Evolutionary conservation across 2,888 invertebrate species (phyloP).

Genomic region (Phymatocera aterrima): DNA sequence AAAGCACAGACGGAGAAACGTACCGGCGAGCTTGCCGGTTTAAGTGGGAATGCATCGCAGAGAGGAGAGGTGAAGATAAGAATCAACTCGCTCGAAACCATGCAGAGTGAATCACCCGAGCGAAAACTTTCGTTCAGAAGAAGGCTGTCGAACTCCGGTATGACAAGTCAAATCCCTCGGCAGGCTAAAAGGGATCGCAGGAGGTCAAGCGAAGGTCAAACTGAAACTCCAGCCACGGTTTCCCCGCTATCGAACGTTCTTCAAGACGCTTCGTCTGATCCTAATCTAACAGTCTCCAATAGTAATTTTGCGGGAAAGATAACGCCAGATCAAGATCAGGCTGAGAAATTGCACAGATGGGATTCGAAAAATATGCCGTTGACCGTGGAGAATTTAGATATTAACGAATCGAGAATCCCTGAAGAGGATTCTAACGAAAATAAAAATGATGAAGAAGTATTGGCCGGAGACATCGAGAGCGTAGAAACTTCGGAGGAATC

Average conservation of each 20-base stretch:
- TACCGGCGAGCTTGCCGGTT: conserved; percentile 65
- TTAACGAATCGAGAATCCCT: background rate
- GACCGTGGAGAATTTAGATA: conserved; percentile 36
- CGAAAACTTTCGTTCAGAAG: conserved; percentile 75
- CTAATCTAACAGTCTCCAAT: conserved; percentile 61
- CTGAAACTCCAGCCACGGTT: conserved; percentile 53
- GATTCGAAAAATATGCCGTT: conserved; percentile 56
- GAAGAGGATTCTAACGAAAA: conserved; percentile 28
- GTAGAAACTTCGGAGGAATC: conserved; percentile 62
- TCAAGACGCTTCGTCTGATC: conserved; percentile 64
- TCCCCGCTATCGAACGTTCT: conserved; percentile 45
- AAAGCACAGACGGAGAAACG: conserved; percentile 62
- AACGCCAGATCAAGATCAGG: background rate
- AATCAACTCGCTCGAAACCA: conserved; percentile 76
- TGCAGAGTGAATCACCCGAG: conserved; percentile 75
- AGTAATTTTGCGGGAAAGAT: conserved; percentile 49
- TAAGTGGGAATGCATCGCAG: conserved; percentile 57
- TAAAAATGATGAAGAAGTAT: conserved; percentile 46
- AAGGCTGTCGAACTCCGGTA: conserved; percentile 75
- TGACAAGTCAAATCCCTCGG: conserved; percentile 66
- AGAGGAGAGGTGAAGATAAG: conserved; percentile 72
- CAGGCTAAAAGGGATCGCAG: conserved; percentile 63
- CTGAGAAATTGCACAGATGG: conserved; percentile 54
- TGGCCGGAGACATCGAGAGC: conserved; percentile 51
- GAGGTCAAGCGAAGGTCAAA: conserved; percentile 69